These are phyloP conservation scores for Symphodus melops DNA, from an alignment of 2,113 vertebrate species.

Conservation along the genomic window DNA sequence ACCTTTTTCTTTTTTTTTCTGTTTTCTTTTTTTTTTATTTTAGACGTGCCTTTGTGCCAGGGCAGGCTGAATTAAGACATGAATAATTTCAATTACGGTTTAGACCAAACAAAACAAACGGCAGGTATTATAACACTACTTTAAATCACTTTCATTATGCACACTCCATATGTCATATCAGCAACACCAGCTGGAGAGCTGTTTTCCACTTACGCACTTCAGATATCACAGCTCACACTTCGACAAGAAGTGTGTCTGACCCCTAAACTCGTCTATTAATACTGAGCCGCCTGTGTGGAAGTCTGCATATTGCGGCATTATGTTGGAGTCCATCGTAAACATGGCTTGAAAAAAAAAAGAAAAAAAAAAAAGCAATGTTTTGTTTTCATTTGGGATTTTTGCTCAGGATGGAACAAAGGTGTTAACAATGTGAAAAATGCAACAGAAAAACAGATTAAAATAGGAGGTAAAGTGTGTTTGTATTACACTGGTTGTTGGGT, in stretches of 20 bases:
- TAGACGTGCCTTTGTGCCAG: background rate
- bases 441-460: conserved; percentile 27
- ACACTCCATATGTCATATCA: conserved; percentile 52
- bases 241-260: conserved; percentile 19
- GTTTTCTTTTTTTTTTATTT: background rate
- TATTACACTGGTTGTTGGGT: conserved; percentile 21
- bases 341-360: conserved; percentile 14
- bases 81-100: conserved; percentile 13
- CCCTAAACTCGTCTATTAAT: conserved; percentile 45
- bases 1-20: conserved; percentile 9
- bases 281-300: conserved; percentile 2
- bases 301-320: conserved; percentile 26
- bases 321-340: conserved; percentile 38
- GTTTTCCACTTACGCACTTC: conserved; percentile 39
- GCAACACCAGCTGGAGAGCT: conserved; percentile 48
- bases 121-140: conserved; percentile 32
- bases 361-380: background rate
- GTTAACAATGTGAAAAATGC: background rate
- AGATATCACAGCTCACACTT: conserved; percentile 40
- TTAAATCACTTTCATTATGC: conserved; percentile 17
- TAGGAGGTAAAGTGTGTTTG: conserved; percentile 7
- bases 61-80: background rate
- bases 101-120: conserved; percentile 34
- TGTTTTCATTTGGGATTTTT: conserved; percentile 4
- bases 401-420: background rate